Evolutionary conservation across 1,140 invertebrate species (phyloP), one percentile per base, ranked within the genome.

Genomic region (Macrobrachium nipponense): DNA sequence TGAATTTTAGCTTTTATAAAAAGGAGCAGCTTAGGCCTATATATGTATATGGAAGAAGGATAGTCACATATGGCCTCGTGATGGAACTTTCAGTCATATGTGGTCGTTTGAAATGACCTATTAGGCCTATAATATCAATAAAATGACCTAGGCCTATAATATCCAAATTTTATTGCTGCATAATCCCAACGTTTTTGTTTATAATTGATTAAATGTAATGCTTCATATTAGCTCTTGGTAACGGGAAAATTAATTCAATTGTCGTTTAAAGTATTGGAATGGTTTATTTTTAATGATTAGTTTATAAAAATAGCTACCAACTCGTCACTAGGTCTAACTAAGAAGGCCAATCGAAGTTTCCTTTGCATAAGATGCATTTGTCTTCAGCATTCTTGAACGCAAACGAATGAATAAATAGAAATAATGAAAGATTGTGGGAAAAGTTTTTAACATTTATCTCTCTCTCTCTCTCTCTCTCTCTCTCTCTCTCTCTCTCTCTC

Each of bases 391-490:
- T n/a, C 27, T 66, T n/a, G 14, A 66, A 14, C n/a, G 14, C 14
- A 10, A 66, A 8, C 64, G 2, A 23, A 10, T n/a, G 0, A 27
- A 73, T 3, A 73, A 27, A 73, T 3, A 73, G 2, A 73, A 27
- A 73, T 3, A 73, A 20, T 17, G 18, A 64, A 20, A 64, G 20
- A 43, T 23, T 17, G 61, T 64, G 17, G 62, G 2, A 64, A 66
- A 0, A 66, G 5, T 66, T 23, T 66, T 23, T 66, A 7, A 20
- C 5, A 20, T 23, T 43, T 43, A 10, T 5, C 43, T 43, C 73
- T 76, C 73, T 76, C 73, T 76, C 73, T 76, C 73, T 76, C 73
- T 76, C 73, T 76, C 64, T 66, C 64, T 66, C 72, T 36, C 23
- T 73, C 72, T 44, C 23, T 66, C 62, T 60, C 76, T 27, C 72